These are phyloP conservation scores for Sardinella longiceps DNA, from an alignment of 2,797 vertebrate genomes.

Conservation along the genomic window DNA sequence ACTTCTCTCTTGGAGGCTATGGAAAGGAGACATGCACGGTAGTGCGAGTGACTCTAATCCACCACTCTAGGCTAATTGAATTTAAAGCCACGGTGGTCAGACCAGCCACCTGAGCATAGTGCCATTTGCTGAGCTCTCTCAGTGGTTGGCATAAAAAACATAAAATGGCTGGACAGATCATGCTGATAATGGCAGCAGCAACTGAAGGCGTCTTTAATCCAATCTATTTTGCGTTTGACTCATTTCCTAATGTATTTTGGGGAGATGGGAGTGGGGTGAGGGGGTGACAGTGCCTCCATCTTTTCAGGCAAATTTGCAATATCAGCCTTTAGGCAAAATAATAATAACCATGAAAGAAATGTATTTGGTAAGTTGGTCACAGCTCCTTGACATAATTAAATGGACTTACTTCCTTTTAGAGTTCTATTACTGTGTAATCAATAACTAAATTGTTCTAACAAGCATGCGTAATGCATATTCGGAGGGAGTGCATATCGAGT, in stretches of 20 bases:
- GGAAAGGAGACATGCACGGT: neutral
- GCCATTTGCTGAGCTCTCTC: neutral
- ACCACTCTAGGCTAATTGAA: slow-evolving; percentile 13
- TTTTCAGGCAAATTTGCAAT: neutral
- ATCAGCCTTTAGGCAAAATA: neutral
- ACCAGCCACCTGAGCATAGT: neutral
- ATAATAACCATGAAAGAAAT: neutral
- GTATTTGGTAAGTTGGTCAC: neutral
- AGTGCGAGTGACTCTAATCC: neutral
- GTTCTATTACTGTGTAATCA: neutral
- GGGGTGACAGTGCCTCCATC: neutral
- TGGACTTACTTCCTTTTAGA: neutral
- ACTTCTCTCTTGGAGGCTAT: neutral
- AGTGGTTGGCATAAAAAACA: neutral
- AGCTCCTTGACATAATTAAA: neutral
- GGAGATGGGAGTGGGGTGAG: neutral
- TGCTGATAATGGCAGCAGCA: neutral
- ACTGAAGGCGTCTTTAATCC: neutral
- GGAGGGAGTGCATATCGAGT: slow-evolving; percentile 16
- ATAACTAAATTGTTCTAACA: slow-evolving; percentile 5
- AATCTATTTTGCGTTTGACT: neutral
- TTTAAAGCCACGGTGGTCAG: neutral
- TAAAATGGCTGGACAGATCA: neutral
- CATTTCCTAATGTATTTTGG: neutral
- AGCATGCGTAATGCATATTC: slow-evolving; percentile 40